Evolutionary conservation across 2,113 vertebrate species (phyloP).

Genomic region (Psammodynastes pulverulentus): DNA sequence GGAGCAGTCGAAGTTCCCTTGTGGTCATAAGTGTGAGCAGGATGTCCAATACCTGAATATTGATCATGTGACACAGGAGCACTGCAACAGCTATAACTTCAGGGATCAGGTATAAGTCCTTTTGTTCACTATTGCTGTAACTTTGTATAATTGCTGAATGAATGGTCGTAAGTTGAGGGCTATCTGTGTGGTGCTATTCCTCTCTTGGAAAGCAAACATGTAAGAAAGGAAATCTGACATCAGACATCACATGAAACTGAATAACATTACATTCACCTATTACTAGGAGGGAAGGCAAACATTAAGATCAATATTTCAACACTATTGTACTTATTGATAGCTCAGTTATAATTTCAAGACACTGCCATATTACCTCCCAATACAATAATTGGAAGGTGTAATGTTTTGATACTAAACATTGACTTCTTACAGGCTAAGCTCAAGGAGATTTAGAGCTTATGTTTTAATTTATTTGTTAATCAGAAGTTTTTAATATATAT

Average conservation of each 20-base stretch:
- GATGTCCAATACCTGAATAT: not conserved
- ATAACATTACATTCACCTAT: conserved; percentile 57
- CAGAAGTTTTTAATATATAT: conserved; percentile 56
- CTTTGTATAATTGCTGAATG: not conserved
- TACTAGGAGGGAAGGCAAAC: conserved; percentile 63
- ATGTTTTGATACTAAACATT: conserved; percentile 49
- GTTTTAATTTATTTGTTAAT: conserved; percentile 60
- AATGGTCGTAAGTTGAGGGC: not conserved
- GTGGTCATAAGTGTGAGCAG: not conserved
- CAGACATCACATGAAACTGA: conserved; percentile 62
- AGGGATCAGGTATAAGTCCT: not conserved
- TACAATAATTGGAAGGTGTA: conserved; percentile 48
- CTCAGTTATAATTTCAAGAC: conserved; percentile 33
- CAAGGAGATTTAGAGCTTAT: conserved; percentile 56
- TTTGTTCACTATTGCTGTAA: not conserved
- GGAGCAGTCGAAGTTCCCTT: not conserved
- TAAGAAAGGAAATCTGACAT: conserved; percentile 62
- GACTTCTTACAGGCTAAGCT: conserved; percentile 58
- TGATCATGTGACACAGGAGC: not conserved
- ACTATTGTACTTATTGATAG: conserved; percentile 46
- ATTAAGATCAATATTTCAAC: conserved; percentile 55
- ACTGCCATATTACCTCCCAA: conserved; percentile 43
- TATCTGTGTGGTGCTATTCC: conserved; percentile 41
- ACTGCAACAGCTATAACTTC: not conserved
- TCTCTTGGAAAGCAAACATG: conserved; percentile 66